Percentiles rank a stretch among this genome's conserved stretches.
Conservation (phyloP, 2,797 vertebrate species). For the Aplochiton taeniatus region DNA sequence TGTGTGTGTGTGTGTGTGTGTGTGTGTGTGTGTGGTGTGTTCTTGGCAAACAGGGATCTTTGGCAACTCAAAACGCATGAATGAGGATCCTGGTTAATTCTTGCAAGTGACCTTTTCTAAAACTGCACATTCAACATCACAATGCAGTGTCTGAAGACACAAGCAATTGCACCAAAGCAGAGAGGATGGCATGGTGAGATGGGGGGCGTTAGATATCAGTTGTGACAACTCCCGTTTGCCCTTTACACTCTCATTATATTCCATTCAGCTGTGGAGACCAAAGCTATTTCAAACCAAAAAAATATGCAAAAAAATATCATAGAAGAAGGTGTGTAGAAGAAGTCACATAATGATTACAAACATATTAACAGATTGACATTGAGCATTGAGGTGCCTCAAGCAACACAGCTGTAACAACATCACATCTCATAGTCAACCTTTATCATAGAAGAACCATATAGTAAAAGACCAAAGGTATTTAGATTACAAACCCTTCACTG, state of each 20-base stretch:
- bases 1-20: not conserved
- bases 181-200: not conserved
- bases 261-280: not conserved
- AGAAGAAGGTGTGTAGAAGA: too few relatives aligned
- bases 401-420: too few relatives aligned
- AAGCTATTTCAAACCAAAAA: not conserved
- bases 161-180: slow-evolving; percentile 5
- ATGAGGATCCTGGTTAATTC: slow-evolving; percentile 40
- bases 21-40: not conserved
- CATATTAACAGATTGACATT: too few relatives aligned
- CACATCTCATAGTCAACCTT: too few relatives aligned
- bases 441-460: too few relatives aligned
- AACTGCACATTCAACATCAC: slow-evolving; percentile 37
- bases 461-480: too few relatives aligned
- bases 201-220: not conserved
- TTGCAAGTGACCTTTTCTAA: slow-evolving; percentile 45
- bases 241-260: not conserved
- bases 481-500: too few relatives aligned
- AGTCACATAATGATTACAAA: too few relatives aligned
- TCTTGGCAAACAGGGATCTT: too few relatives aligned
- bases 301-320: too few relatives aligned
- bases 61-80: slow-evolving; percentile 2
- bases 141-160: slow-evolving; percentile 25
- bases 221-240: not conserved
- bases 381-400: too few relatives aligned